Base-by-base conservation (phyloP, 2,113 vertebrate genomes). In the Anser brachyrhynchus region DNA sequence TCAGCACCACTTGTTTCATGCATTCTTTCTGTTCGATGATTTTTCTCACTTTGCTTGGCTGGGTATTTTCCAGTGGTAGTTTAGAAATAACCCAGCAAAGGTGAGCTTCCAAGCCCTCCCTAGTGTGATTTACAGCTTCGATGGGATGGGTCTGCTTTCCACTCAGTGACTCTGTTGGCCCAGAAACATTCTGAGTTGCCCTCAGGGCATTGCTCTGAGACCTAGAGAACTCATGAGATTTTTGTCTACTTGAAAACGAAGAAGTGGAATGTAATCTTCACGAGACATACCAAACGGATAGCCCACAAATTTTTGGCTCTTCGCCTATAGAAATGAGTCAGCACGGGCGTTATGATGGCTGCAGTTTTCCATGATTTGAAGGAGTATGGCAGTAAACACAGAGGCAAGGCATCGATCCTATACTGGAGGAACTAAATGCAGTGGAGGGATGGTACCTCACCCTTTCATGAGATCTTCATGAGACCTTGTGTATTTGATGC, bases 1-100 rank as follows among this genome's bases (percentile, higher is more conserved):
- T 64, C 28, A 25, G 35, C 20, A 62, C 19, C 15, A 15, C 87
- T 67, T 3, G 1, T 75, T 76, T 66, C 29, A 26, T 1, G 0
- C 51, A 14, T 23, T 90, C 66, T 86, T 88, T 51, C 16, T 51
- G 10, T 49, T 72, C 6, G 6, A 2, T 55, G 4, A 10, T 84
- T 91, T 51, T 76, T 70, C 86, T 75, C 4, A 51, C 25, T 80
- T 96, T 55, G 3, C n/a, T 91, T 78, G 61, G 1, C 9, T 84
- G 31, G 9, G 9, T 70, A 6, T 71, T 93, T 94, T 86, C 52
- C 33, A 54, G 6, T 33, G 43, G 9, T 44, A 57, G 10, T 90
- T 84, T 31, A 20, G 72, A 73, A 93, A 69, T 46, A 84, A 43
- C 29, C 21, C 2, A 7, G n/a, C 33, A 65, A 72, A 58, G n/a